These are phyloP conservation scores for Turritopsis rubra DNA, from an alignment of 30 jellyfish, hydroid and myxozoan species.

Conservation along the genomic window DNA sequence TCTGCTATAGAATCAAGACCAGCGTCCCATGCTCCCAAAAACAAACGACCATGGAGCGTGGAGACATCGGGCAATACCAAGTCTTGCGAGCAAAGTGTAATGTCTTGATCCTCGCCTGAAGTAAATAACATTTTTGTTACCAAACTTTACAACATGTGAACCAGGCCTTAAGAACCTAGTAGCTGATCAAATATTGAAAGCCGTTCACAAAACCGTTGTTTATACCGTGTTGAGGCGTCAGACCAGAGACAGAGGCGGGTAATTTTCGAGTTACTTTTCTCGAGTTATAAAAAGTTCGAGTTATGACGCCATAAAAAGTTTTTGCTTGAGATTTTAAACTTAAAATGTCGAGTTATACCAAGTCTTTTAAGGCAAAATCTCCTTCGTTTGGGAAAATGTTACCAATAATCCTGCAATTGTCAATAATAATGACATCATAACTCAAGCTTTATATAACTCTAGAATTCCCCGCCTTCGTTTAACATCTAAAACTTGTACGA, in stretches of 20 bases:
- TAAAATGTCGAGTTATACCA: too few relatives aligned
- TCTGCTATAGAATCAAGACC: conserved; percentile 69
- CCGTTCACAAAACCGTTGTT: background rate
- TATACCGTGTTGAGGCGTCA: too few relatives aligned
- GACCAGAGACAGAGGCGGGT: too few relatives aligned
- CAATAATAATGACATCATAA: background rate
- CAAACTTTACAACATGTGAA: background rate
- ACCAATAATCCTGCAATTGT: background rate
- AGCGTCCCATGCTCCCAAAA: conserved; percentile 88
- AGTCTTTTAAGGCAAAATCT: too few relatives aligned
- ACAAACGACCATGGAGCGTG: conserved; percentile 78
- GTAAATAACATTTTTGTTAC: background rate
- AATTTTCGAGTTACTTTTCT: too few relatives aligned
- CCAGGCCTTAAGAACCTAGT: background rate
- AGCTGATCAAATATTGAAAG: background rate
- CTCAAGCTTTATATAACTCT: background rate
- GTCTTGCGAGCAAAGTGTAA: conserved; percentile 47
- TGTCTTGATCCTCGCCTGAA: conserved; percentile 24
- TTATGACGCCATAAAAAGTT: too few relatives aligned
- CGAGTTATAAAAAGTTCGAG: too few relatives aligned
- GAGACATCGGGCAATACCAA: conserved; percentile 77
- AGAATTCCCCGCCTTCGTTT: too few relatives aligned
- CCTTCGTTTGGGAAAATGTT: background rate
- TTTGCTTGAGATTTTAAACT: too few relatives aligned
- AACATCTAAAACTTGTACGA: background rate